A percentile compares a stretch with the other conserved stretches of the same genome.
phyloP scores from a whole-genome alignment of 2,113 vertebrate species.

The Archocentrus centrarchus region DNA sequence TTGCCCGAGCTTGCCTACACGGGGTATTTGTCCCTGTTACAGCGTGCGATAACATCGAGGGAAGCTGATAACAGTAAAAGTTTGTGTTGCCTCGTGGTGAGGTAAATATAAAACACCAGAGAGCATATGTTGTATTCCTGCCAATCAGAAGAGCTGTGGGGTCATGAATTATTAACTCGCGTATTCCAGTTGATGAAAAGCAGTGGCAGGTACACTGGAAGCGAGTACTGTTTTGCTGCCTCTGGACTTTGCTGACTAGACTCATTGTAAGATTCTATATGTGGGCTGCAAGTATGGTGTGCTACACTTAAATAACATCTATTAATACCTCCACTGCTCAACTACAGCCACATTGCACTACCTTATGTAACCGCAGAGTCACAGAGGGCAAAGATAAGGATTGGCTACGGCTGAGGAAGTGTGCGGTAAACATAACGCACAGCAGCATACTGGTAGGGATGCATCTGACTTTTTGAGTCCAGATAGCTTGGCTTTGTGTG shows the following conservation, averaged over 20 bases:
- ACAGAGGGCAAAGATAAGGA: slow-evolving; percentile 17
- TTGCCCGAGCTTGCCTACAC: background rate
- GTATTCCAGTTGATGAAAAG: slow-evolving; percentile 15
- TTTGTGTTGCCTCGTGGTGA: background rate
- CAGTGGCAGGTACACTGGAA: background rate
- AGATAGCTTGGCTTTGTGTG: background rate
- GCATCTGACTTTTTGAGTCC: background rate
- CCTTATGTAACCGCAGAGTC: slow-evolving; percentile 58
- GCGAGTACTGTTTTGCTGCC: slow-evolving; percentile 6
- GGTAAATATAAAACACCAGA: slow-evolving; percentile 26
- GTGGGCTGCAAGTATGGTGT: slow-evolving; percentile 29
- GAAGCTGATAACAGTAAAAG: background rate
- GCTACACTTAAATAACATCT: slow-evolving; percentile 49
- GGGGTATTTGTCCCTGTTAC: background rate
- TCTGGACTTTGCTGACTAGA: slow-evolving; percentile 30
- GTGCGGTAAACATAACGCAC: background rate
- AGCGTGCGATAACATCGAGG: background rate
- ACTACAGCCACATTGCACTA: slow-evolving; percentile 31
- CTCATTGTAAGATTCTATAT: slow-evolving; percentile 28
- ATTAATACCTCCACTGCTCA: slow-evolving; percentile 57
- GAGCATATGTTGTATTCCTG: background rate
- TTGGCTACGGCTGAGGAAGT: slow-evolving; percentile 6
- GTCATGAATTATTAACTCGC: slow-evolving; percentile 21
- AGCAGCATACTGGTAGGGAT: slow-evolving; percentile 1
- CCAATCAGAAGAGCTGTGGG: slow-evolving; percentile 6